Evolutionary conservation across 2,888 invertebrate genomes (phyloP), one percentile per base, ranked within the genome.

Genomic region (Habroteleia sp.): DNA sequence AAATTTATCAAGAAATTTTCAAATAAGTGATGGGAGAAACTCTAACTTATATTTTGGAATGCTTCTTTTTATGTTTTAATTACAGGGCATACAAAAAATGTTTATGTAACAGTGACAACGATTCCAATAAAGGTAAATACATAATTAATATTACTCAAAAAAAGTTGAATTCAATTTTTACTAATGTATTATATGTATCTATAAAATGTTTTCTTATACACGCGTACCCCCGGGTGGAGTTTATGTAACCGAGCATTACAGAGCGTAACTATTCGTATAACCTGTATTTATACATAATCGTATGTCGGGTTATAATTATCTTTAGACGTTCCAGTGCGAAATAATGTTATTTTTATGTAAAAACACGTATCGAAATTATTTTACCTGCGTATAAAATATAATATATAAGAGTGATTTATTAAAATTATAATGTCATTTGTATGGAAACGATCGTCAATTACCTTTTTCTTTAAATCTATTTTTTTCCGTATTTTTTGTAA

Each of bases 221-320:
- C 4, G 7, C 11, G 5, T 37, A 17, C 48, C 31, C 41, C 29
- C 29, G 46, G 35, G 60, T 17, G 37, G 8, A 17, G 27, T 62
- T 62, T 62, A 62, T 48, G 41, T 50, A 62, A 50, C 39, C 31
- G 41, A 20, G 31, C 29, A 33, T 50, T 41, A 62, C 41, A 48
- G 10, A 3, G 62, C 20, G 25, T 31, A 46, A 46, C 46, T 37
- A 48, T 46, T 39, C 16, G 62, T n/a, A n/a, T 62, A 62, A 62
- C 48, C 62, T 62, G 62, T 62, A 50, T 62, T 62, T 62, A 62
- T 31, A 41, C 48, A 8, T 62, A 62, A 60, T 46, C 41, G 31
- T 14, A 41, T 17, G 20, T 35, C 29, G 29, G 29, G 39, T 62
- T 37, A 48, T 62, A 48, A 62, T 62, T 62, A 48, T 62, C 44